These are phyloP conservation scores for Pseudonaja textilis DNA, from an alignment of 2,113 vertebrate species.

Conservation along the genomic window DNA sequence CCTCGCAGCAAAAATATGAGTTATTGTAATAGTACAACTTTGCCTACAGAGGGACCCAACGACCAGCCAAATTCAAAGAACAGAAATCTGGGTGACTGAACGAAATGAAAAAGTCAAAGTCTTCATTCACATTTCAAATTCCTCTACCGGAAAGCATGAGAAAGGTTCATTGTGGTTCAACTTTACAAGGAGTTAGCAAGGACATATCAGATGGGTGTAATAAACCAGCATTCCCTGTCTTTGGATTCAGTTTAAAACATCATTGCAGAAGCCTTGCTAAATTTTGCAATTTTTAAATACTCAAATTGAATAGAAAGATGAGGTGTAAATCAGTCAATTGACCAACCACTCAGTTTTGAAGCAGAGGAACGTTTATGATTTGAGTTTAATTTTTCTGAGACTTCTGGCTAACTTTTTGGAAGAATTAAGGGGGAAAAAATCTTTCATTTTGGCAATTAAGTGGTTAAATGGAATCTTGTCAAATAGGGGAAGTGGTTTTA, in stretches of 20 bases:
- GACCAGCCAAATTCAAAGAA: not conserved
- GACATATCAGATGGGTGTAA: not conserved
- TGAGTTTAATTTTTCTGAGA: not conserved
- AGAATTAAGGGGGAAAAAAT: not conserved
- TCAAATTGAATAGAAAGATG: not conserved
- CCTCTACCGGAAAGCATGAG: not conserved
- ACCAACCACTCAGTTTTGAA: not conserved
- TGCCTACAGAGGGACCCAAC: not conserved
- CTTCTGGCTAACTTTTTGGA: not conserved
- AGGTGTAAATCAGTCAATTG: not conserved
- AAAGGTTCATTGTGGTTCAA: not conserved
- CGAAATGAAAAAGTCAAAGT: not conserved
- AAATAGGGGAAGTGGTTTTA: not conserved
- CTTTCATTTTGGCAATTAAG: not conserved
- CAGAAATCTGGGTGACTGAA: not conserved
- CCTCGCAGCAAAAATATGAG: not conserved
- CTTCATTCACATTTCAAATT: not conserved
- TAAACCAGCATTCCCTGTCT: not conserved
- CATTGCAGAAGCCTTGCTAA: not conserved
- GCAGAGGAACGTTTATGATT: not conserved
- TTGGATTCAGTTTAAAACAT: not conserved
- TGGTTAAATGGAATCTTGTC: not conserved
- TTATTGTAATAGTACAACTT: not conserved
- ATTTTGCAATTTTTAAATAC: not conserved
- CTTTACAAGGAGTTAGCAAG: not conserved